Percentiles rank a stretch among this genome's conserved stretches.
phyloP scores from a whole-genome alignment of 2,888 invertebrate species.

The Chydorus sphaericus region DNA sequence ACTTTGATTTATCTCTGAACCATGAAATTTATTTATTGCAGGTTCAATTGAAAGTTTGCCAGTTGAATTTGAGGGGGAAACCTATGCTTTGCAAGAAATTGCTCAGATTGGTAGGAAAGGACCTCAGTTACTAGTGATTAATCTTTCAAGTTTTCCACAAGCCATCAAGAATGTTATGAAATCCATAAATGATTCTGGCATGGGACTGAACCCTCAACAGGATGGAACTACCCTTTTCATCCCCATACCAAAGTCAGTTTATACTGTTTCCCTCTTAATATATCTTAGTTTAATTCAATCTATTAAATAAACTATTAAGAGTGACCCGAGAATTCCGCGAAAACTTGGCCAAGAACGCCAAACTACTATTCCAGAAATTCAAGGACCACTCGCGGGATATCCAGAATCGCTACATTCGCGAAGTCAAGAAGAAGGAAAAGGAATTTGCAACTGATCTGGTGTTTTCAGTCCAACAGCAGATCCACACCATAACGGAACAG shows the following conservation, averaged over 20 bases:
- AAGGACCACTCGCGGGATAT: slow-evolving; percentile 58
- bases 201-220: slow-evolving; percentile 87
- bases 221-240: slow-evolving; percentile 82
- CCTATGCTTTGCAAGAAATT: slow-evolving; percentile 70
- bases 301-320: slow-evolving; percentile 28
- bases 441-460: slow-evolving; percentile 50
- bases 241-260: slow-evolving; percentile 61
- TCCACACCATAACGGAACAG: slow-evolving; percentile 49
- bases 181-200: slow-evolving; percentile 61
- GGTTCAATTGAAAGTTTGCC: slow-evolving; percentile 62
- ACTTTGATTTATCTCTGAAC: background rate
- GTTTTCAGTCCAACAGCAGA: slow-evolving; percentile 50
- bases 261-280: background rate
- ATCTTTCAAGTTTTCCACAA: slow-evolving; percentile 71
- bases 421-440: slow-evolving; percentile 50
- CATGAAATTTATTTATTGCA: slow-evolving; percentile 23
- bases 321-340: slow-evolving; percentile 89
- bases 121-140: slow-evolving; percentile 69
- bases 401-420: slow-evolving; percentile 54
- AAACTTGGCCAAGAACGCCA: slow-evolving; percentile 72
- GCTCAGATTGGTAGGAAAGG: slow-evolving; percentile 76
- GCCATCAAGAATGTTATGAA: slow-evolving; percentile 62
- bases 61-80: slow-evolving; percentile 60
- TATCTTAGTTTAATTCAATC: background rate
- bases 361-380: slow-evolving; percentile 59